Conservation (phyloP, 1,140 invertebrate genomes). For the Epicauta chinensis region DNA sequence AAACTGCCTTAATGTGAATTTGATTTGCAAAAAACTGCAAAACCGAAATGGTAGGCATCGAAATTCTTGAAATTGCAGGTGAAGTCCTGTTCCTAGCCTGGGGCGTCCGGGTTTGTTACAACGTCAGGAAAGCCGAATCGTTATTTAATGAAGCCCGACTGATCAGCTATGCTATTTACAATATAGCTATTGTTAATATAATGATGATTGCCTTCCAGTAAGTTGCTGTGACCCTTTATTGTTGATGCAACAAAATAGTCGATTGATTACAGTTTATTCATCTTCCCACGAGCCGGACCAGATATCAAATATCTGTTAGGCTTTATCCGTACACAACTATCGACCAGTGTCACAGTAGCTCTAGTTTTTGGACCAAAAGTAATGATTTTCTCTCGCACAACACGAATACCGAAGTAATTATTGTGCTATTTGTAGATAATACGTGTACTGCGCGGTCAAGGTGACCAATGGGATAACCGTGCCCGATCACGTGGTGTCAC, state of each 20-base stretch:
- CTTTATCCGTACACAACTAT: conserved; percentile 79
- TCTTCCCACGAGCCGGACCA: conserved; percentile 77
- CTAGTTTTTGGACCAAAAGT: conserved; percentile 79
- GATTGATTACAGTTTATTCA: conserved; percentile 61
- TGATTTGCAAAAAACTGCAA: too few relatives aligned
- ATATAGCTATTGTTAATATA: conserved; percentile 86
- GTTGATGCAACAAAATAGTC: conserved; percentile 2
- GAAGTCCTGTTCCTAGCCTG: conserved; percentile 84
- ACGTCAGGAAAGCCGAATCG: conserved; percentile 84
- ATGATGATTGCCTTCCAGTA: conserved; percentile 87
- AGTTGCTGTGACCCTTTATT: conserved; percentile 48
- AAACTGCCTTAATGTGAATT: too few relatives aligned
- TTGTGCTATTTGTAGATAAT: conserved; percentile 54
- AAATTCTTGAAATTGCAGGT: conserved; percentile 57
- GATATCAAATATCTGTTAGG: conserved; percentile 84
- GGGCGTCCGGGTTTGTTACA: conserved; percentile 86
- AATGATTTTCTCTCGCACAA: conserved; percentile 46
- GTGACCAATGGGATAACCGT: conserved; percentile 79
- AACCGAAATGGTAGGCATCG: too few relatives aligned
- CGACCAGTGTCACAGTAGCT: conserved; percentile 75
- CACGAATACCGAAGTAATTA: neutral
- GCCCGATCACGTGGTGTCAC: conserved; percentile 71
- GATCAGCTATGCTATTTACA: conserved; percentile 90
- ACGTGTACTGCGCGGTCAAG: conserved; percentile 71
- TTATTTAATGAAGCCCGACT: conserved; percentile 87